Evolutionary conservation across 2,888 invertebrate species (phyloP).

Genomic region (Hetaerina titia): DNA sequence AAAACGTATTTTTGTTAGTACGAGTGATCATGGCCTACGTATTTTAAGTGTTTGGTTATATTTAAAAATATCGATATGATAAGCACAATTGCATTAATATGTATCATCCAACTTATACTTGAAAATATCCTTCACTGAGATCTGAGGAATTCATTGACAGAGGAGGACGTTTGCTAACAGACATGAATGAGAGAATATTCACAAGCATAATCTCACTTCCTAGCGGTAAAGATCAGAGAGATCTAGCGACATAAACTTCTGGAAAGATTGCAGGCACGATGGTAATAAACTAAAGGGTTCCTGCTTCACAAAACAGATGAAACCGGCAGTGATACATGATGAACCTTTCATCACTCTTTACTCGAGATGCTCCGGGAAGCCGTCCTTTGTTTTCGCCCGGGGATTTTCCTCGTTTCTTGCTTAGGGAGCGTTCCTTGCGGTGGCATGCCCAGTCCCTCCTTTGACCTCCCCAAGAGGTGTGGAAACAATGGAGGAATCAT

Average conservation of each 20-base stretch:
- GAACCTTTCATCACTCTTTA: not conserved
- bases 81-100: too few species aligned
- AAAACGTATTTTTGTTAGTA: too few species aligned
- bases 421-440: not conserved
- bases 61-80: too few species aligned
- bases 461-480: not conserved
- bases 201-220: not conserved
- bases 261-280: not conserved
- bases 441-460: not conserved
- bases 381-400: not conserved
- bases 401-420: not conserved
- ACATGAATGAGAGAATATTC: too few species aligned
- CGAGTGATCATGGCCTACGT: too few species aligned
- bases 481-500: not conserved
- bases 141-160: too few species aligned
- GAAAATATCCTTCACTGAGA: too few species aligned
- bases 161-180: too few species aligned
- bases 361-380: not conserved
- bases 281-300: not conserved
- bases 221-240: not conserved
- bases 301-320: not conserved
- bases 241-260: not conserved
- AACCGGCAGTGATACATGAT: not conserved
- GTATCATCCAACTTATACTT: too few species aligned
- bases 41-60: too few species aligned